Conservation (phyloP, 30 jellyfish, hydroid and myxozoan genomes). For the Thelohanellus kitauei region DNA sequence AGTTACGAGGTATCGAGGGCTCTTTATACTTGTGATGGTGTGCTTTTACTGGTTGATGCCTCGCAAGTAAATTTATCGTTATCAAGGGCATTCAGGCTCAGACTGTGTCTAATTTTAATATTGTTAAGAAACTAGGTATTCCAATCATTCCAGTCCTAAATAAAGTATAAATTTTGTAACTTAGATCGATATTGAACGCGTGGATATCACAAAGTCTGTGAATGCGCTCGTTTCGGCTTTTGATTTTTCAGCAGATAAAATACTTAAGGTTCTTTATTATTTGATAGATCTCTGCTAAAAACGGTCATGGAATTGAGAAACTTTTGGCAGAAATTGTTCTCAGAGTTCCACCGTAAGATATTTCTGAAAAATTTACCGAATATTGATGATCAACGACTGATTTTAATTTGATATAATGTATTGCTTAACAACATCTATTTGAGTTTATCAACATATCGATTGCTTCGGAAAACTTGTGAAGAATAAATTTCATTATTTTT, state of each 20-base stretch:
- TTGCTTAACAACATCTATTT: neutral
- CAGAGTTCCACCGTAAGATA: conserved; percentile 17
- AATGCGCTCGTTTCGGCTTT: conserved; percentile 28
- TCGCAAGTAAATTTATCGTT: conserved; percentile 25
- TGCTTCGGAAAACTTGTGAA: too few relatives aligned
- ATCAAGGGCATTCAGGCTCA: conserved; percentile 80
- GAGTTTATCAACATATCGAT: neutral
- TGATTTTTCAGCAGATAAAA: conserved; percentile 20
- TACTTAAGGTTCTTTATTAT: conserved; percentile 10
- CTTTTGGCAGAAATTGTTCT: conserved; percentile 12
- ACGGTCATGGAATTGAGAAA: conserved; percentile 31
- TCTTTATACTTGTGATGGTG: conserved; percentile 79
- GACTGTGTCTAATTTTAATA: conserved; percentile 45
- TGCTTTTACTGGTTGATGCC: conserved; percentile 55
- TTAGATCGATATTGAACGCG: conserved; percentile 35
- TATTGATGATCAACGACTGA: neutral
- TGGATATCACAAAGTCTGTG: conserved; percentile 20
- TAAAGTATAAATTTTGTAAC: conserved; percentile 12
- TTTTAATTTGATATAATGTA: neutral
- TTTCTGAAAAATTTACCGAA: neutral
- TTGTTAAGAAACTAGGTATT: conserved; percentile 18
- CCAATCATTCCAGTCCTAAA: conserved; percentile 35
- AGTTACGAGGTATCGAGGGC: conserved; percentile 76
- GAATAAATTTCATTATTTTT: too few relatives aligned
- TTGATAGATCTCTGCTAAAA: conserved; percentile 40